Evolutionary conservation across 2,888 invertebrate species (phyloP).

Genomic region (Epirrita christyi): DNA sequence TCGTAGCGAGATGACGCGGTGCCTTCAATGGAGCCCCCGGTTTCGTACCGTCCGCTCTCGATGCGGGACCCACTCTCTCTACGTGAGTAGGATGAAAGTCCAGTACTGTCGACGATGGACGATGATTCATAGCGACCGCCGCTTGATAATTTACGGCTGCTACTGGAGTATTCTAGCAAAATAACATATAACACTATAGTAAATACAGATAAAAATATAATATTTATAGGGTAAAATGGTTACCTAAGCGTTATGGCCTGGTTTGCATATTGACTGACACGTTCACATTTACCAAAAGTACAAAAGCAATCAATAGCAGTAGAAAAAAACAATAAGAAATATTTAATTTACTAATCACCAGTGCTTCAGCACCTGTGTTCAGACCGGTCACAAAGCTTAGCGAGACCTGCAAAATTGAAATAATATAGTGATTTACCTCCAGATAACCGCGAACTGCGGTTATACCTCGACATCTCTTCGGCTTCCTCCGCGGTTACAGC

Average conservation of each 20-base stretch:
- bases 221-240: background rate
- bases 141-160: conserved; percentile 65
- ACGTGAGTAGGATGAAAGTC: conserved; percentile 63
- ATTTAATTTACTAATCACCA: too few relatives aligned
- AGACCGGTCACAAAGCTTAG: background rate
- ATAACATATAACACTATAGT: conserved; percentile 4
- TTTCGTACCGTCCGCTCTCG: conserved; percentile 62
- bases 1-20: conserved; percentile 65
- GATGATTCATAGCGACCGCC: conserved; percentile 74
- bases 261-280: background rate
- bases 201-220: background rate
- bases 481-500: conserved; percentile 70
- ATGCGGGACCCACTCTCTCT: conserved; percentile 72
- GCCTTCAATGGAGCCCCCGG: conserved; percentile 64
- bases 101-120: conserved; percentile 61
- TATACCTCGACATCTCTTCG: conserved; percentile 85
- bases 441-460: conserved; percentile 86
- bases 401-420: background rate
- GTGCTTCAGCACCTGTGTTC: background rate
- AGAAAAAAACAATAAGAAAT: too few relatives aligned
- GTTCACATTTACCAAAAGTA: too few relatives aligned
- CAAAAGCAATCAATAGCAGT: too few relatives aligned
- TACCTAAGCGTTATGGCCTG: background rate
- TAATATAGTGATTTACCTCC: conserved; percentile 77
- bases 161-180: conserved; percentile 73